Base-by-base conservation (phyloP, 2,888 invertebrate species). In the Oligia fasciuncula region DNA sequence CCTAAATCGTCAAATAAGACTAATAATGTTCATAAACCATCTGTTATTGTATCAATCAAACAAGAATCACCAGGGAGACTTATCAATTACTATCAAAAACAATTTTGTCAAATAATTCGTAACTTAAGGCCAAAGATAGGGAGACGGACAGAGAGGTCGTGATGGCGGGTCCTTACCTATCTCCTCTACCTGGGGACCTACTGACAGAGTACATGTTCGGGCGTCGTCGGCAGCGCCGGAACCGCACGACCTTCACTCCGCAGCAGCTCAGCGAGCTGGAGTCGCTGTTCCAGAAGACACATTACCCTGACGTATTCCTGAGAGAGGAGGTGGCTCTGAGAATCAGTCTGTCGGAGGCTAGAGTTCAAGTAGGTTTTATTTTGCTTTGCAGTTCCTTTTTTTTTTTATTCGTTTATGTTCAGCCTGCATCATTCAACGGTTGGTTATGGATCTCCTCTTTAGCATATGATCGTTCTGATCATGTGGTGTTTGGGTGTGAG, bases 171-270 rank as follows among this genome's bases (percentile, higher is more conserved):
- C 98, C 99, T 79, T 99, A 98, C 93, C 95, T 99, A 80, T 98
- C 98, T 71, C 98, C 98, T 0, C 94, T 99, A 68, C 98, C 98
- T 57, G 98, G 98, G 49, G 99, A 99, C 95, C 97, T 99, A n/a
- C 97, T 99, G 71, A 98, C 99, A 29, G 99, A 99, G 94, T 99
- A 99, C 91, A 99, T 99, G 99, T 99, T 99, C 93, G 99, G 99
- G 17, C 97, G 99, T 87, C 97, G 99, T 83, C 97, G 99, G 88
- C 98, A 99, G 97, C 97, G 99, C 81, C 97, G 99, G 83, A 99
- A 99, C 95, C 97, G 99, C 57, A 99, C 99, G 14, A 99, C 99
- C 0, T 99, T 99, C 94, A 99, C 99, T 51, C 99, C 99, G 1
- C 99, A 99, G 93, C 99, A 99, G 95, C 97, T 99, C 71, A 98